Evolutionary conservation across 2,113 vertebrate genomes (phyloP), one percentile per base, ranked within the genome.

Genomic region (Gambusia holbrooki): DNA sequence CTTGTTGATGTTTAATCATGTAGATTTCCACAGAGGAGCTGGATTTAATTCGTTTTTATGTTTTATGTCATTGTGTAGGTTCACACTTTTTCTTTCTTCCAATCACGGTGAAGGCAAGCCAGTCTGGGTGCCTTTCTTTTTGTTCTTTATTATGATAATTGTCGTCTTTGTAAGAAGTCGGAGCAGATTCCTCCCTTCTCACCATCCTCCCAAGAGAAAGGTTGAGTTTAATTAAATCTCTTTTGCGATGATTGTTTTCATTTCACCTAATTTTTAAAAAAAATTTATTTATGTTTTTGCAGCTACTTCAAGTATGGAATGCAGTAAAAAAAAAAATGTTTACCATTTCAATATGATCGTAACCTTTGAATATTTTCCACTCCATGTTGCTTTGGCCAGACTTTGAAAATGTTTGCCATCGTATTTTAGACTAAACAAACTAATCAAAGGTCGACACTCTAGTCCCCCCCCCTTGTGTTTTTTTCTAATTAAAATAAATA

Each of bases 131-230:
- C 45, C 5, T 73, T 42, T 70, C 60, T 70, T 27, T 80, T 37
- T 78, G 74, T 91, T 79, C 64, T 86, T 88, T 91, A 62, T 82
- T 70, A 85, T 85, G 45, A 22, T 70, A 82, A 89, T 88, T 12
- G 15, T 66, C 63, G 25, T 77, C 76, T 86, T 87, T 83, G 69
- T 71, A 71, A 69, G 62, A 72, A 79, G 83, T 83, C 33, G 35
- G 28, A 66, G 32, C 35, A 40, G 28, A 17, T 19, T 48, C 45
- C 5, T 6, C 45, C 17, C 45, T 33, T 32, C 32, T 11, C 1
- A 37, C 1, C 35, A 10, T 10, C 27, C 33, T 54, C 12, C 64
- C 35, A 27, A 11, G 77, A 19, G 14, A 64, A 60, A 78, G 80
- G 80, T 32, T 62, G 5, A 32, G 25, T 32, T 63, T 62, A 62